These are phyloP conservation scores for Cromileptes altivelis DNA, from an alignment of 2,113 vertebrate species.

Conservation along the genomic window DNA sequence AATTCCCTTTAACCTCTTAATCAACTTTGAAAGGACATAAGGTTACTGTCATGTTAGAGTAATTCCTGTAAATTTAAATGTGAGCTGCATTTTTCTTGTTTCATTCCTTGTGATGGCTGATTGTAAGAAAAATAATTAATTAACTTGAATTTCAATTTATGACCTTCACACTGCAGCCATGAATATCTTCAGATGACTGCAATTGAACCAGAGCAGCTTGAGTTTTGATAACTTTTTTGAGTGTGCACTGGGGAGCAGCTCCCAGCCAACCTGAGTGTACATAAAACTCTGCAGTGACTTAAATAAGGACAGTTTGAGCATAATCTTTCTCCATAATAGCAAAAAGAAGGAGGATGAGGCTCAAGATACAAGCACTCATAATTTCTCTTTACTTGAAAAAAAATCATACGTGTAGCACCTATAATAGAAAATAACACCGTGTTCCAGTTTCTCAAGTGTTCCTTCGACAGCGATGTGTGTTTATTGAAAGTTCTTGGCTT, in stretches of 20 bases:
- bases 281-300: constrained; percentile 25
- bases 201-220: constrained; percentile 3
- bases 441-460: constrained; percentile 62
- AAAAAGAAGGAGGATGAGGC: constrained; percentile 6
- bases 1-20: constrained; percentile 8
- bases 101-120: neutral
- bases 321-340: constrained; percentile 24
- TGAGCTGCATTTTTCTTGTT: constrained; percentile 12
- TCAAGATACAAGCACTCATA: neutral
- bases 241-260: constrained; percentile 30
- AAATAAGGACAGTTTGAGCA: neutral
- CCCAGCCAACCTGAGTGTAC: neutral
- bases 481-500: constrained; percentile 62
- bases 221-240: constrained; percentile 24
- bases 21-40: neutral
- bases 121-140: neutral
- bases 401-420: constrained; percentile 20
- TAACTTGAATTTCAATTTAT: constrained; percentile 10
- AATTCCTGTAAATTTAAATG: neutral
- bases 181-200: neutral
- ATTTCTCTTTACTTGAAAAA: constrained; percentile 33
- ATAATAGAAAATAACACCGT: constrained; percentile 51
- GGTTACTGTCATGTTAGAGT: neutral
- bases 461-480: constrained; percentile 52
- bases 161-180: neutral